phyloP scores from a whole-genome alignment of 35 echinoderm and acorn worm species.

The Acanthaster planci region DNA sequence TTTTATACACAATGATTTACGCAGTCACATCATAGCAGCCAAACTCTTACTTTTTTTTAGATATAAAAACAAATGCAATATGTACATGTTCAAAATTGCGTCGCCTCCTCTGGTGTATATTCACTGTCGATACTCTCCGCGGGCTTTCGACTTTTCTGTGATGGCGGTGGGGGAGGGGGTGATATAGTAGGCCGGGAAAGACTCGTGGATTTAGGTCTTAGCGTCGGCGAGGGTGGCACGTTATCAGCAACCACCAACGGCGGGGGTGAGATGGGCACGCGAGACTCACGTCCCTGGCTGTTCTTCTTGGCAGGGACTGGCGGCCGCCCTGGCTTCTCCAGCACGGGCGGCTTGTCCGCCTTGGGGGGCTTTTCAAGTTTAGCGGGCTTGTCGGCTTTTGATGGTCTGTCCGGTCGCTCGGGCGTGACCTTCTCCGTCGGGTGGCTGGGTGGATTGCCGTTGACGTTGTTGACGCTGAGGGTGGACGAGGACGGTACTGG shows the following conservation, averaged over 20 bases:
- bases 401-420: background rate
- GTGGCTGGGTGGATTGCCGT: background rate
- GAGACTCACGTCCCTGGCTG: background rate
- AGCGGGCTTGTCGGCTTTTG: background rate
- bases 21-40: too few relatives aligned
- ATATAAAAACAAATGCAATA: too few relatives aligned
- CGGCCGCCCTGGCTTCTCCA: conserved; percentile 3
- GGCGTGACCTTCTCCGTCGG: background rate
- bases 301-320: conserved; percentile 7
- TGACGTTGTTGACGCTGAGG: background rate
- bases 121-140: background rate
- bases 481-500: background rate
- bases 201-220: conserved; percentile 15
- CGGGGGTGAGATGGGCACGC: background rate
- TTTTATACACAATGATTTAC: too few relatives aligned
- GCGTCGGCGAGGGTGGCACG: background rate
- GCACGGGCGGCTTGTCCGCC: background rate
- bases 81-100: background rate
- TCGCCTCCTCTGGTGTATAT: background rate
- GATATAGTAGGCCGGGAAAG: conserved; percentile 8
- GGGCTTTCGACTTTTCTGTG: conserved; percentile 8
- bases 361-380: background rate
- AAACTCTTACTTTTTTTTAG: too few relatives aligned
- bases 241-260: background rate
- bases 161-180: background rate